Evolutionary conservation across 1,140 invertebrate genomes (phyloP).

Genomic region (Nomia melanderi): DNA sequence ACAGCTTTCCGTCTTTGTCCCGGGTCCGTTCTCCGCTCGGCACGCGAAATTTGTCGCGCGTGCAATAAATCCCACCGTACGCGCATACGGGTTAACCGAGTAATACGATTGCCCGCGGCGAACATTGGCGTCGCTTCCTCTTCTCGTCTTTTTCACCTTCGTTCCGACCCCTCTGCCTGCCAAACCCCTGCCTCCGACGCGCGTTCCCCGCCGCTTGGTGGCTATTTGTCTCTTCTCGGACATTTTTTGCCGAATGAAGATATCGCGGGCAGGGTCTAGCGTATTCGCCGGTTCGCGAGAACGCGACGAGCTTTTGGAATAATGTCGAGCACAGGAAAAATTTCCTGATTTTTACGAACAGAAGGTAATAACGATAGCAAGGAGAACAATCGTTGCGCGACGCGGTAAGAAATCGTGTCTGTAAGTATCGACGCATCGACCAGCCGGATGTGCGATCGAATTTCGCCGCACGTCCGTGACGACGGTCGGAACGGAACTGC

Average conservation of each 20-base stretch:
- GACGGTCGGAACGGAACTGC: neutral
- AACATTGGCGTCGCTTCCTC: slow-evolving; percentile 21
- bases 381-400: neutral
- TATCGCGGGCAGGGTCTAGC: neutral
- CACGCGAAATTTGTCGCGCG: slow-evolving; percentile 52
- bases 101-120: slow-evolving; percentile 43
- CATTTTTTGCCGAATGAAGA: slow-evolving; percentile 23
- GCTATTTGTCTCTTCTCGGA: neutral
- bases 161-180: neutral
- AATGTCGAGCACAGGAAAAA: too few species aligned
- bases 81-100: slow-evolving; percentile 45
- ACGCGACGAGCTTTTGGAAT: neutral
- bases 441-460: neutral
- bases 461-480: neutral
- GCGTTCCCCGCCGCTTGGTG: neutral
- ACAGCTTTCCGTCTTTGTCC: neutral
- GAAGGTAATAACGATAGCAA: neutral
- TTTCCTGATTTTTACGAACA: too few species aligned
- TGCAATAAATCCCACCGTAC: slow-evolving; percentile 48
- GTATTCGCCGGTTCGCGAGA: slow-evolving; percentile 17
- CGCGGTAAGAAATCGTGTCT: too few species aligned
- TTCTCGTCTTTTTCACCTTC: neutral
- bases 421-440: too few species aligned
- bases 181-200: neutral
- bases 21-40: neutral